These are phyloP conservation scores for Plagodis pulveraria DNA, from an alignment of 2,888 invertebrate genomes.

Conservation along the genomic window DNA sequence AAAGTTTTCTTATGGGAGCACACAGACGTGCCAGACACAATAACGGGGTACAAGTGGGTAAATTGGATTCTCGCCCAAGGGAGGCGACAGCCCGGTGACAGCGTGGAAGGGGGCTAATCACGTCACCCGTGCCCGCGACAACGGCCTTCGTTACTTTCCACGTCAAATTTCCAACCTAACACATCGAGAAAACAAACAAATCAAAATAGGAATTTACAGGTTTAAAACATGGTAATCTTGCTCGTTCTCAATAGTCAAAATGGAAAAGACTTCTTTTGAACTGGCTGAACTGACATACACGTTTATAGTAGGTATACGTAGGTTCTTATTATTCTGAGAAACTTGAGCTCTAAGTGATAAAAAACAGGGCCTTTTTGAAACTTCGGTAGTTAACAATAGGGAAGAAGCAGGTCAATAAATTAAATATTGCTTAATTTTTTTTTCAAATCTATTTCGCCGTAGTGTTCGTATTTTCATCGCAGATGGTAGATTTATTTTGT, in stretches of 20 bases:
- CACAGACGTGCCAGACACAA: slow-evolving; percentile 61
- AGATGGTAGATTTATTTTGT: no score
- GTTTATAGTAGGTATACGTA: no score
- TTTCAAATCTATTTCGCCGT: no score
- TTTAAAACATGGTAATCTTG: not conserved
- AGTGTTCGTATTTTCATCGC: no score
- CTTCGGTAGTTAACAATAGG: no score
- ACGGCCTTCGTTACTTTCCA: slow-evolving; percentile 30
- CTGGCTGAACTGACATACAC: no score
- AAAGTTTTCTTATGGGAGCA: slow-evolving; percentile 58
- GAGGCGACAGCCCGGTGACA: slow-evolving; percentile 54
- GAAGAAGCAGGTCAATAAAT: no score
- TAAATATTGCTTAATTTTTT: no score
- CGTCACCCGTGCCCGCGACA: slow-evolving; percentile 35
- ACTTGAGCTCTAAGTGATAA: no score
- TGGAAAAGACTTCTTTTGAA: not conserved
- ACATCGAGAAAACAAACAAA: slow-evolving; percentile 14
- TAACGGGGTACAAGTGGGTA: slow-evolving; percentile 73
- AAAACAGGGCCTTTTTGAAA: no score
- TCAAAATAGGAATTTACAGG: not conserved
- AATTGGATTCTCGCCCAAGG: slow-evolving; percentile 75
- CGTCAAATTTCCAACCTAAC: slow-evolving; percentile 31
- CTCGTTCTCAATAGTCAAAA: not conserved
- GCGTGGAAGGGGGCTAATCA: slow-evolving; percentile 48
- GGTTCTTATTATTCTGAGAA: no score